These are phyloP conservation scores for Zaprionus gabonicus DNA, from an alignment of 1,140 invertebrate genomes.

Conservation along the genomic window DNA sequence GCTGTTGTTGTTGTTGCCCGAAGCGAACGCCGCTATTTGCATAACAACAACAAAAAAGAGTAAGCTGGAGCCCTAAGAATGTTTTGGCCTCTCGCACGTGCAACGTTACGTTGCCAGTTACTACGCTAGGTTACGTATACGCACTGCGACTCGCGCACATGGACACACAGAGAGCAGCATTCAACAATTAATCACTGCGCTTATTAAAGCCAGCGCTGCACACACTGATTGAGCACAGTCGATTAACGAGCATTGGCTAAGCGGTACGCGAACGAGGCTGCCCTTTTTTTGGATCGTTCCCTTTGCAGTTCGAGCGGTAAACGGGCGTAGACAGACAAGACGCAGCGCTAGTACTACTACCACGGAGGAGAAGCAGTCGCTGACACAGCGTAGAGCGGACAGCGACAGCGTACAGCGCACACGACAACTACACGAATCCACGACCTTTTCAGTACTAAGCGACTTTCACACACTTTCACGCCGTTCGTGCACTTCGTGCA, in stretches of 20 bases:
- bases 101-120: conserved; percentile 11
- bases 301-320: conserved; percentile 33
- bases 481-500: conserved; percentile 61
- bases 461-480: conserved; percentile 49
- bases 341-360: not conserved
- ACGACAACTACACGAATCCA: conserved; percentile 83
- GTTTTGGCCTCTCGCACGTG: conserved; percentile 37
- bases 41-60: conserved; percentile 68
- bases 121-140: conserved; percentile 14
- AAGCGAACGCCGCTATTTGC: conserved; percentile 65
- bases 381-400: conserved; percentile 11
- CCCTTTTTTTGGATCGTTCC: not conserved
- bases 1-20: conserved; percentile 65
- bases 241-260: conserved; percentile 20
- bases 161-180: conserved; percentile 5
- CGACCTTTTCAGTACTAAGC: conserved; percentile 84
- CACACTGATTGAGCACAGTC: conserved; percentile 38
- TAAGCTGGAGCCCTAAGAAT: conserved; percentile 21
- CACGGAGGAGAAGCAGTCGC: not conserved
- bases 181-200: conserved; percentile 48
- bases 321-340: conserved; percentile 34
- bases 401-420: conserved; percentile 25
- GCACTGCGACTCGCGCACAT: not conserved
- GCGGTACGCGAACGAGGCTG: conserved; percentile 2
- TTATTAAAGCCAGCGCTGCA: conserved; percentile 30